These are phyloP conservation scores for Nomada lathburiana DNA, from an alignment of 2,888 invertebrate species.

Conservation along the genomic window DNA sequence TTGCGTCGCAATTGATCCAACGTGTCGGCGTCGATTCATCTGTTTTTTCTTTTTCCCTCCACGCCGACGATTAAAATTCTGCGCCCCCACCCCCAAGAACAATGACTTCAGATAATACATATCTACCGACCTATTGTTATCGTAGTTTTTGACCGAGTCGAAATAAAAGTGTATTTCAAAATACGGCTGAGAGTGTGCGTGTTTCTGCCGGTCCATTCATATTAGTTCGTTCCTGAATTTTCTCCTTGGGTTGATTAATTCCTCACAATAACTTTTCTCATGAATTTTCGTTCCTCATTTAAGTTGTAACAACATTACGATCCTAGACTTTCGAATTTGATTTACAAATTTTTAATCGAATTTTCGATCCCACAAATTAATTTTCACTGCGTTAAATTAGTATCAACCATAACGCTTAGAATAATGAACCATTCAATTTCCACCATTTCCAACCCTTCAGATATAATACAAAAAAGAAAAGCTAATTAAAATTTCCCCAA, in stretches of 20 bases:
- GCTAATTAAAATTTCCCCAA: background rate
- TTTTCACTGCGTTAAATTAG: too few species aligned
- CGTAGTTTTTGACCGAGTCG: slow-evolving; percentile 84
- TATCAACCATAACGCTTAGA: background rate
- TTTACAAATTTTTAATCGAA: background rate
- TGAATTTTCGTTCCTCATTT: background rate
- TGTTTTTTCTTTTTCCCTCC: slow-evolving; percentile 52
- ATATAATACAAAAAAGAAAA: background rate
- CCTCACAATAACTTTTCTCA: background rate
- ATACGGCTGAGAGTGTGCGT: slow-evolving; percentile 60
- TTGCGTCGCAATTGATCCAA: slow-evolving; percentile 38
- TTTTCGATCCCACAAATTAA: too few species aligned
- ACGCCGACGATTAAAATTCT: slow-evolving; percentile 61
- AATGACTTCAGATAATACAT: slow-evolving; percentile 82
- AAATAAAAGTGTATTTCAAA: slow-evolving; percentile 83
- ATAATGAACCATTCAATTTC: background rate
- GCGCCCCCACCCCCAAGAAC: slow-evolving; percentile 45
- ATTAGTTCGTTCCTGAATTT: slow-evolving; percentile 1
- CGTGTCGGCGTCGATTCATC: slow-evolving; percentile 52
- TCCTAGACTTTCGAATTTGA: background rate
- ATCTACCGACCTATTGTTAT: slow-evolving; percentile 83
- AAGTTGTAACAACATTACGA: background rate
- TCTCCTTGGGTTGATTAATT: background rate
- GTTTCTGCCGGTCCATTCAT: slow-evolving; percentile 29
- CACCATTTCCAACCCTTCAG: too few species aligned